These are phyloP conservation scores for Tursiops truncatus DNA, from an alignment of 2,113 vertebrate species.

Conservation along the genomic window DNA sequence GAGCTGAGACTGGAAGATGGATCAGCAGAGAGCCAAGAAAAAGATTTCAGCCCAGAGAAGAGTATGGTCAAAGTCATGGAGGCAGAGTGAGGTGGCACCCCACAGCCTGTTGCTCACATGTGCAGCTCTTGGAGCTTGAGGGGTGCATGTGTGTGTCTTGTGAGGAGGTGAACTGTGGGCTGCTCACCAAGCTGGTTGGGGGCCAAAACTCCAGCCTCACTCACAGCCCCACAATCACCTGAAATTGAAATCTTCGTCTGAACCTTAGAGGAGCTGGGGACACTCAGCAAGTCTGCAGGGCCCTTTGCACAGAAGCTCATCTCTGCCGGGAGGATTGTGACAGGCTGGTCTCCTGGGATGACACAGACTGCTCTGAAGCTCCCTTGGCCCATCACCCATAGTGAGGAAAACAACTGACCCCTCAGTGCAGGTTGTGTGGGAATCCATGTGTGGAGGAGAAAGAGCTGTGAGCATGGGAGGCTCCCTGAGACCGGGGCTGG, in stretches of 20 bases:
- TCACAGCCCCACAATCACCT: neutral
- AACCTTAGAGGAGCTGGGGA: too few species aligned
- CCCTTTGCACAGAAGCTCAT: neutral
- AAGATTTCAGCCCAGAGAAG: neutral
- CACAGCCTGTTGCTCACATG: neutral
- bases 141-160: neutral
- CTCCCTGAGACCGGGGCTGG: neutral
- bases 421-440: neutral
- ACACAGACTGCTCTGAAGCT: neutral
- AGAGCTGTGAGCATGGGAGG: fast-evolving
- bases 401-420: neutral
- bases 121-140: neutral
- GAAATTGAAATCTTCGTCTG: neutral
- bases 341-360: neutral
- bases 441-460: fast-evolving
- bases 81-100: neutral
- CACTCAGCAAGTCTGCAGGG: neutral
- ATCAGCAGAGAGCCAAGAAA: neutral
- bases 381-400: neutral
- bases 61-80: neutral
- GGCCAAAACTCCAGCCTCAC: neutral
- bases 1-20: neutral
- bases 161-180: neutral
- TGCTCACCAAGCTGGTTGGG: neutral
- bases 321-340: fast-evolving